Evolutionary conservation across 2,888 invertebrate species (phyloP).

Genomic region (Teleogryllus oceanicus): DNA sequence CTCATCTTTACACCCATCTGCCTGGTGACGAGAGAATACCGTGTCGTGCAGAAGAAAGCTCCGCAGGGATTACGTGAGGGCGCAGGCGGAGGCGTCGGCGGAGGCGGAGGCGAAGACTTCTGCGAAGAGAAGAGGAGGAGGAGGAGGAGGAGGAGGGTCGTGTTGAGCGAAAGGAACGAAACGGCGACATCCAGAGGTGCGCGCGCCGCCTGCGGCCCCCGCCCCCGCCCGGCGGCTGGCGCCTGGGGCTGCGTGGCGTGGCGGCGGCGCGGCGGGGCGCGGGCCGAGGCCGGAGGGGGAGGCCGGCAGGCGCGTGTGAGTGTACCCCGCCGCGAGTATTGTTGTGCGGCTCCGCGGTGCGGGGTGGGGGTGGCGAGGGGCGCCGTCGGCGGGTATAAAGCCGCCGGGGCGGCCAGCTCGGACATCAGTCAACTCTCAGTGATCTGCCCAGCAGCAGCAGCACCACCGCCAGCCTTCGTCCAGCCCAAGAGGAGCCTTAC

Average conservation of each 20-base stretch:
- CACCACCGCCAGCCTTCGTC: background rate
- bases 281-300: too few relatives aligned
- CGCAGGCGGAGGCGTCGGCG: too few relatives aligned
- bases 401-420: background rate
- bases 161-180: background rate
- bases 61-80: too few relatives aligned
- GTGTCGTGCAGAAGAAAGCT: too few relatives aligned
- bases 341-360: too few relatives aligned
- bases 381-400: background rate
- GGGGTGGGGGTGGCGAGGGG: background rate
- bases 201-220: background rate
- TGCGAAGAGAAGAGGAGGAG: too few relatives aligned
- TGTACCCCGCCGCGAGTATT: too few relatives aligned
- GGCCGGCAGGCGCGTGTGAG: too few relatives aligned
- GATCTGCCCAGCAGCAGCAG: background rate
- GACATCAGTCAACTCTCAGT: conserved; percentile 18
- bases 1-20: too few relatives aligned
- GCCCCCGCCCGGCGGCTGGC: background rate
- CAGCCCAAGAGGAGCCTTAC: background rate
- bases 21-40: too few relatives aligned
- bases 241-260: too few relatives aligned
- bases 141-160: background rate
- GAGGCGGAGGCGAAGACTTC: background rate
- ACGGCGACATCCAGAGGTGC: background rate
- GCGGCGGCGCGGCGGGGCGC: too few relatives aligned